These are phyloP conservation scores for Grallaria varia DNA, from an alignment of 2,113 vertebrate genomes.

Conservation along the genomic window DNA sequence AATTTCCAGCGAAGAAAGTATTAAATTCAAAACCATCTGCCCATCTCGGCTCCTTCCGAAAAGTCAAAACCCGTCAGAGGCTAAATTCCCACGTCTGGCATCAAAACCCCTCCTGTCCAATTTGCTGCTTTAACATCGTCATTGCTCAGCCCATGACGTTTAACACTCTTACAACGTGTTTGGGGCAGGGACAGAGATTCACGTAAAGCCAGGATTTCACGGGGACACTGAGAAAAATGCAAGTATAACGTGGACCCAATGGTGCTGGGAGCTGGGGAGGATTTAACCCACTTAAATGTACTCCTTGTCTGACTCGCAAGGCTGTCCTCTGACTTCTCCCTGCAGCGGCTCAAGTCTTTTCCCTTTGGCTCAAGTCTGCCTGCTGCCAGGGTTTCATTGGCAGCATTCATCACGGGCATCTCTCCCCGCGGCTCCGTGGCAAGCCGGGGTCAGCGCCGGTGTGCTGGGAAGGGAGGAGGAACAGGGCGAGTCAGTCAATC, in stretches of 20 bases:
- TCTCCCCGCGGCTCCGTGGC: neutral
- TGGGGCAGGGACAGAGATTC: neutral
- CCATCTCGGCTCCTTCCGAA: neutral
- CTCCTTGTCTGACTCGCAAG: neutral
- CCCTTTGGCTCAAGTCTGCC: neutral
- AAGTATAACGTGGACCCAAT: accelerated
- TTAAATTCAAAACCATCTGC: slow-evolving; percentile 50
- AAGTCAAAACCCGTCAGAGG: neutral
- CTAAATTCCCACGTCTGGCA: slow-evolving; percentile 36
- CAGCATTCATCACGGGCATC: neutral
- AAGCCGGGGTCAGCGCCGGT: neutral
- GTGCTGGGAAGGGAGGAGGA: slow-evolving; percentile 9
- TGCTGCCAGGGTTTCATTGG: neutral
- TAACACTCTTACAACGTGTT: accelerated
- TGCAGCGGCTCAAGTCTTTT: too few relatives aligned
- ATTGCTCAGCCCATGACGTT: neutral
- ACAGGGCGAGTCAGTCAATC: slow-evolving; percentile 28
- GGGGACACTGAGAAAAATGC: accelerated
- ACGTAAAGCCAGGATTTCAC: neutral
- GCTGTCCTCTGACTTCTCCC: neutral
- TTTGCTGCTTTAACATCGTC: neutral
- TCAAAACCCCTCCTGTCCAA: neutral
- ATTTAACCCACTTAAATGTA: neutral
- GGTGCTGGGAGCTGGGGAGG: neutral
- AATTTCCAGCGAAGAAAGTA: slow-evolving; percentile 39